phyloP scores from a whole-genome alignment of 2,797 vertebrate species.

The Naso thynnoides region DNA sequence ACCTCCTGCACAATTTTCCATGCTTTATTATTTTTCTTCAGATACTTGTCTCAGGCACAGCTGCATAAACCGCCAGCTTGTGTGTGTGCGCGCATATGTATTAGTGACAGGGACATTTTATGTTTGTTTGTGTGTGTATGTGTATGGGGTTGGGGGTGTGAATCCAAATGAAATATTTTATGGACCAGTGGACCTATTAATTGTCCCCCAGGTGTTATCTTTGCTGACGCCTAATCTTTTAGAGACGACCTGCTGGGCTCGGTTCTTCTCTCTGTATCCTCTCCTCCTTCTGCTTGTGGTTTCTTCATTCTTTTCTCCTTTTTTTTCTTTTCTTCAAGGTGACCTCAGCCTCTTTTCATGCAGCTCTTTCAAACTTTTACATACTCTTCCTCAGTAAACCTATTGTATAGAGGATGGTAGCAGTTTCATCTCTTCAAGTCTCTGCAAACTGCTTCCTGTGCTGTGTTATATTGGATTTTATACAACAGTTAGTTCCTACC shows the following conservation, averaged over 20 bases:
- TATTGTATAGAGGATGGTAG: not conserved
- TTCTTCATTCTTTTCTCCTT: conserved; percentile 65
- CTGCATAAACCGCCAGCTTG: conserved; percentile 57
- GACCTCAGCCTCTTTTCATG: conserved; percentile 52
- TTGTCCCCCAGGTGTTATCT: conserved; percentile 92
- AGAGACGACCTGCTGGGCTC: conserved; percentile 85
- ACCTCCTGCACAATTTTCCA: conserved; percentile 51
- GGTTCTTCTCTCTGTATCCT: conserved; percentile 76
- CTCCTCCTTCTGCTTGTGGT: conserved; percentile 53
- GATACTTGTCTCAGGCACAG: conserved; percentile 67
- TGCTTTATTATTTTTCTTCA: conserved; percentile 53
- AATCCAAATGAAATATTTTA: conserved; percentile 93
- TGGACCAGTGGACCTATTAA: conserved; percentile 95
- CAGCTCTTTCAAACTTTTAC: conserved; percentile 23
- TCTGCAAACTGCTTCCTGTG: conserved; percentile 20
- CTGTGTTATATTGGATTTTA: too few species aligned
- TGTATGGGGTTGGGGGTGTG: conserved; percentile 72
- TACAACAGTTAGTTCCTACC: too few species aligned
- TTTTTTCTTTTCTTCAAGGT: conserved; percentile 65
- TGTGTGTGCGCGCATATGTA: conserved; percentile 39
- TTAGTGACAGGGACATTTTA: conserved; percentile 57
- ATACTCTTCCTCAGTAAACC: conserved; percentile 18
- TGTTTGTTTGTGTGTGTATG: conserved; percentile 69
- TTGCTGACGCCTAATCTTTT: conserved; percentile 89
- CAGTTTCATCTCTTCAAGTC: conserved; percentile 19